phyloP scores from a whole-genome alignment of 2,113 vertebrate genomes.

The Cheirogaleus medius region DNA sequence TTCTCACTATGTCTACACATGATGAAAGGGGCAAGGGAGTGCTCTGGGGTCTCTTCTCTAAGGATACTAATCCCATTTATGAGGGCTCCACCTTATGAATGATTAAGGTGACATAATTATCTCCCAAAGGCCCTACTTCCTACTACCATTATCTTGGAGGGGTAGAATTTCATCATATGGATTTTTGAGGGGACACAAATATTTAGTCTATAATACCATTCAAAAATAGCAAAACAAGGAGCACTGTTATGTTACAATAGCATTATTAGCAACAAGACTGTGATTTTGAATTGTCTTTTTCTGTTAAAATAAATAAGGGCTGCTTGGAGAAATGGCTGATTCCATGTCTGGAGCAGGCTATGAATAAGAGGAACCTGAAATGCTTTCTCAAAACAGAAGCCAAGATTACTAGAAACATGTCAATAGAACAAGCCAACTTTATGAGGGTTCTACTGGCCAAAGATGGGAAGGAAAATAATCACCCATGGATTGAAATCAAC shows the following conservation, averaged over 20 bases:
- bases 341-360: background rate
- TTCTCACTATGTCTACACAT: background rate
- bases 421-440: background rate
- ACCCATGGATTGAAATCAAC: background rate
- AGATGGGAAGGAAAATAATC: background rate
- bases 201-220: background rate
- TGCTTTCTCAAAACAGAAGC: background rate
- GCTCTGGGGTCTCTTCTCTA: background rate
- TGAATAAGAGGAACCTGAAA: background rate
- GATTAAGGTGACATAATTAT: background rate
- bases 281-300: background rate
- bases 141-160: background rate
- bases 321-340: background rate
- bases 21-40: background rate
- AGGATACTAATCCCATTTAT: background rate
- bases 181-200: background rate
- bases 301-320: background rate
- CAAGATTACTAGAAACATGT: background rate
- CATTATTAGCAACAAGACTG: background rate
- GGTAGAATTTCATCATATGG: background rate
- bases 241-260: background rate
- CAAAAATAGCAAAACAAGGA: background rate
- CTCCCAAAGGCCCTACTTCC: background rate
- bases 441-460: background rate
- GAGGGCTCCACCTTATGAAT: background rate